Percentiles rank a stretch among this genome's conserved stretches.
Evolutionary conservation across 2,888 invertebrate species (phyloP).

Genomic region (Ariolimax columbianus): DNA sequence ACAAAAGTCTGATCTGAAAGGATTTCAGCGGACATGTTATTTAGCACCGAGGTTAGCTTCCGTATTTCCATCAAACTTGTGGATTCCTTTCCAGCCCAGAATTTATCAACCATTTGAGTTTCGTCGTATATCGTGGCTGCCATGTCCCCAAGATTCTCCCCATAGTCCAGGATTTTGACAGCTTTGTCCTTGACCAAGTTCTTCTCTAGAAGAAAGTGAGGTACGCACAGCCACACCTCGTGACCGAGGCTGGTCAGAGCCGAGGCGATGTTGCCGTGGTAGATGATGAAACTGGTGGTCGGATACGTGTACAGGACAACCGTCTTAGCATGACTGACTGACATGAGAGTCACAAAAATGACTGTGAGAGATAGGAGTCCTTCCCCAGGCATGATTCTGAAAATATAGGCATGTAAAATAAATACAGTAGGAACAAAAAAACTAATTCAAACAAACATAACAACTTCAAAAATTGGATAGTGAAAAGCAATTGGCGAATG

Average conservation of each 20-base stretch:
- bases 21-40: background rate
- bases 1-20: slow-evolving; percentile 41
- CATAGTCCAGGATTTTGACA: slow-evolving; percentile 15
- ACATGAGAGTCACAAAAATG: background rate
- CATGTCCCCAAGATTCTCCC: slow-evolving; percentile 11
- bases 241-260: slow-evolving; percentile 43
- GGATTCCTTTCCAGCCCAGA: slow-evolving; percentile 28
- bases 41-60: no score
- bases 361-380: no score
- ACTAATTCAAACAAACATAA: no score
- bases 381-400: no score
- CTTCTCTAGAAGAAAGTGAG: background rate
- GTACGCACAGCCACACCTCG: slow-evolving; percentile 31
- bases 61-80: no score
- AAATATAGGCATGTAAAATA: no score
- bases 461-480: no score
- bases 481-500: no score
- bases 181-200: background rate
- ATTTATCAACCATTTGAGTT: background rate
- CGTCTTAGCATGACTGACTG: slow-evolving; percentile 15
- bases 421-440: no score
- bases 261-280: slow-evolving; percentile 43
- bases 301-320: slow-evolving; percentile 6
- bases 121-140: background rate
- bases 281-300: slow-evolving; percentile 40